Evolutionary conservation across 1,140 invertebrate species (phyloP).

Genomic region (Drosophila repletoides): DNA sequence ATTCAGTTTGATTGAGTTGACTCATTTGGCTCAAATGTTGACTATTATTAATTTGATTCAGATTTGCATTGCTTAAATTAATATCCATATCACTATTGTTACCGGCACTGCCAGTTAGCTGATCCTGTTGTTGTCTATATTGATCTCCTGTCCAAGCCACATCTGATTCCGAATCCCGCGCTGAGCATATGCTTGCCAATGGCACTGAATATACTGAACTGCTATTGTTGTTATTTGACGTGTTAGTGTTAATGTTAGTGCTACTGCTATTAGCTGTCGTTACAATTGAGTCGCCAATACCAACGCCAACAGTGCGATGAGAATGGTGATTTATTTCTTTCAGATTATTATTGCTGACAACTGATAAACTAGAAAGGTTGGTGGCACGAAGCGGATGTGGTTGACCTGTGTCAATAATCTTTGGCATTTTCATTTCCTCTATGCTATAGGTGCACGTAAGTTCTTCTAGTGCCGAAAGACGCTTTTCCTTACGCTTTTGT

Average conservation of each 20-base stretch:
- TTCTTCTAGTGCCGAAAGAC: constrained; percentile 83
- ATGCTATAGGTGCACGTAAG: constrained; percentile 82
- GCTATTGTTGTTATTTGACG: constrained; percentile 29
- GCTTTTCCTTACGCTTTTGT: constrained; percentile 85
- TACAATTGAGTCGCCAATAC: constrained; percentile 12
- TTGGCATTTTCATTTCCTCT: constrained; percentile 84
- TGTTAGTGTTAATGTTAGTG: constrained; percentile 35
- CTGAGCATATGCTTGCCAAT: constrained; percentile 24
- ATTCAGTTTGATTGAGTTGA: constrained; percentile 37
- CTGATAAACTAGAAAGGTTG: constrained; percentile 39
- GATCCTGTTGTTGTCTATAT: constrained; percentile 52
- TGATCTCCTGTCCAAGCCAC: constrained; percentile 46
- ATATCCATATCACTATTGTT: constrained; percentile 40
- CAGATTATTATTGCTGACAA: constrained; percentile 50
- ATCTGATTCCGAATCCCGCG: constrained; percentile 42
- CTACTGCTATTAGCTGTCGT: constrained; percentile 24
- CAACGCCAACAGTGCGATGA: constrained; percentile 26
- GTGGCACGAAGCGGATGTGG: constrained; percentile 83
- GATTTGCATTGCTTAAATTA: constrained; percentile 33
- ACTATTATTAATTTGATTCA: constrained; percentile 54
- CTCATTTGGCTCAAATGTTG: constrained; percentile 35
- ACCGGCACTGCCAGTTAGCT: constrained; percentile 22
- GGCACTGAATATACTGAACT: constrained; percentile 45
- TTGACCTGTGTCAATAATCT: constrained; percentile 84
- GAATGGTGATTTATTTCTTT: constrained; percentile 49